These are phyloP conservation scores for Diacarnus erythraeanus DNA, from an alignment of 37 sponge, comb jelly and placozoan genomes.

Conservation along the genomic window DNA sequence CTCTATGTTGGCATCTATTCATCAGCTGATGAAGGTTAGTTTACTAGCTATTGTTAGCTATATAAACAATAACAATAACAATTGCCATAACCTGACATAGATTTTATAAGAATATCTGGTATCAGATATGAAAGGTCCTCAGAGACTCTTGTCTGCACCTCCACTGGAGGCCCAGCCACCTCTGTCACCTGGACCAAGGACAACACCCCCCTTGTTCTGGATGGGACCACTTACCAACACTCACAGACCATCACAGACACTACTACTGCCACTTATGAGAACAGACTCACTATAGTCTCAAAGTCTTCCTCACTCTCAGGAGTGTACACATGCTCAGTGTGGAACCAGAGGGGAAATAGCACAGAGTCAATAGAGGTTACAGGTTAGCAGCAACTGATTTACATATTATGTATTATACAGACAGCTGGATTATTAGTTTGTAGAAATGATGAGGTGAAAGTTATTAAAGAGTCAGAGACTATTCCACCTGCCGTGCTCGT, in stretches of 20 bases:
- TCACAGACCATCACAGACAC: conserved; percentile 15
- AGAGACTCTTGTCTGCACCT: conserved; percentile 19
- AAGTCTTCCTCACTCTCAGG: background rate
- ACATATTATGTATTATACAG: too few species aligned
- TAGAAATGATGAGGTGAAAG: background rate
- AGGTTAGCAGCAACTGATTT: background rate
- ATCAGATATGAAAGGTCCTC: background rate
- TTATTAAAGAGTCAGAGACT: background rate
- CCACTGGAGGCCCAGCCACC: conserved; percentile 21
- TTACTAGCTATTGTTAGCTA: background rate
- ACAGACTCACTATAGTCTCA: conserved; percentile 2
- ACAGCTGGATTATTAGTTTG: background rate
- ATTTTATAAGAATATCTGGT: background rate
- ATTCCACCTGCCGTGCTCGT: background rate
- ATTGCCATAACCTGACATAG: too few species aligned
- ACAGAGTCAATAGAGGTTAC: background rate
- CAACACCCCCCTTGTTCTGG: too few species aligned
- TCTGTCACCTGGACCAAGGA: conserved; percentile 21
- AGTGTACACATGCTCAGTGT: background rate
- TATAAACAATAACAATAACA: too few species aligned
- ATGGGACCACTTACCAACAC: conserved; percentile 3
- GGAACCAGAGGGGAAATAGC: background rate
- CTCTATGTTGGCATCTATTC: conserved; percentile 19
- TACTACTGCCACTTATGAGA: conserved; percentile 10
- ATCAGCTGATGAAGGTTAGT: background rate